Conservation (phyloP, 2,113 vertebrate species). For the Pedionomus torquatus region DNA sequence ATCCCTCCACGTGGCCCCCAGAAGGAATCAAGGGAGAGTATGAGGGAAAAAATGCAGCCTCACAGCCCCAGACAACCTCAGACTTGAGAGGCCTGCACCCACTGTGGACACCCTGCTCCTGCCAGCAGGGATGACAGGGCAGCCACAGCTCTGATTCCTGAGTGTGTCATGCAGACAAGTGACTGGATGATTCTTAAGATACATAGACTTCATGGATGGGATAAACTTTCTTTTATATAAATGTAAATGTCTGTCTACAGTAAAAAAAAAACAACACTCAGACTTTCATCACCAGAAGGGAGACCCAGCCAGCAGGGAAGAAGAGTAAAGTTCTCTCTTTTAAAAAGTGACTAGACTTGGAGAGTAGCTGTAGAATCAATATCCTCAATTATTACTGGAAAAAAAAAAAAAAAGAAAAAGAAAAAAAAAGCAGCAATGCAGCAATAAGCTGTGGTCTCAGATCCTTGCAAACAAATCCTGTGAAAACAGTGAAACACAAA, state of each 20-base stretch:
- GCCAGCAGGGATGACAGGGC: background rate
- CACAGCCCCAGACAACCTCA: background rate
- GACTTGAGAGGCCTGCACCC: rapidly evolving
- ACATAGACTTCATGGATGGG: background rate
- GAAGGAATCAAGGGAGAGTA: background rate
- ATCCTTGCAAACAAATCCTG: background rate
- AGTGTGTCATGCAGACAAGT: background rate
- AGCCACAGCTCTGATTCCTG: rapidly evolving
- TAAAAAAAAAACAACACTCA: background rate
- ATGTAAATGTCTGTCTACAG: background rate
- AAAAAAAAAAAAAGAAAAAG: background rate
- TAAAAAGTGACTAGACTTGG: background rate
- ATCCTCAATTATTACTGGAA: background rate
- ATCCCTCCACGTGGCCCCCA: rapidly evolving
- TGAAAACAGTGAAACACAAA: too few species aligned
- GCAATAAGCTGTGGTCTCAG: background rate
- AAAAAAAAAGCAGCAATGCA: background rate
- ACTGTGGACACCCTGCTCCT: rapidly evolving
- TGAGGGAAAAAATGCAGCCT: background rate
- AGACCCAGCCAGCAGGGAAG: background rate
- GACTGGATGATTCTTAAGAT: background rate
- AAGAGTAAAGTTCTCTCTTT: background rate
- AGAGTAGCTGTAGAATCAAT: background rate
- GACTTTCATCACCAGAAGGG: background rate
- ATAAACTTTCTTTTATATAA: background rate